Evolutionary conservation across 2,113 vertebrate species (phyloP).

Genomic region (Cyprinodon brontotheroides): DNA sequence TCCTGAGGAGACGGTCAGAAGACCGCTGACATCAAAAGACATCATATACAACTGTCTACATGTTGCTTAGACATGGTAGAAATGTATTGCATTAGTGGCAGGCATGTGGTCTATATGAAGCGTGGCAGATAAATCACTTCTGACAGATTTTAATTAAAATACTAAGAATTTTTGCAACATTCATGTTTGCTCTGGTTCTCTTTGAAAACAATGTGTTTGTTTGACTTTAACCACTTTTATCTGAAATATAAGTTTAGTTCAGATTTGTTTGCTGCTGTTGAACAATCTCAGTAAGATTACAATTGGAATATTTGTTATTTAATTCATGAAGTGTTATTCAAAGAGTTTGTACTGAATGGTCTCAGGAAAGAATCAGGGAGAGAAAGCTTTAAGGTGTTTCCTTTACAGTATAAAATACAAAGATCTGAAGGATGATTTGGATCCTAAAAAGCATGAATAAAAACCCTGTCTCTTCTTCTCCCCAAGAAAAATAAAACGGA

Average conservation of each 20-base stretch:
- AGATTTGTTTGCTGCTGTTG: not conserved
- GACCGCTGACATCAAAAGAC: not conserved
- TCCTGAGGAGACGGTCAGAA: too few species aligned
- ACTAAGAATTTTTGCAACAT: not conserved
- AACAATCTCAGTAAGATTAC: too few species aligned
- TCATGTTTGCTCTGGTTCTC: not conserved
- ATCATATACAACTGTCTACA: not conserved
- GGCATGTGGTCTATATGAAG: not conserved
- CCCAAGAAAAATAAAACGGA: not conserved
- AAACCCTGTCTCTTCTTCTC: too few species aligned
- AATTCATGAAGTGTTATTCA: too few species aligned
- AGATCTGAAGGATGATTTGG: not conserved
- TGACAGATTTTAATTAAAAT: not conserved
- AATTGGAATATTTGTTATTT: too few species aligned
- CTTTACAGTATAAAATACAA: too few species aligned
- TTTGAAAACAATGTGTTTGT: not conserved
- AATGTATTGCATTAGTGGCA: not conserved
- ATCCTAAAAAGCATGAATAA: not conserved
- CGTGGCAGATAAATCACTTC: too few species aligned
- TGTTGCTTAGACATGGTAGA: too few species aligned
- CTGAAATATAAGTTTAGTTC: not conserved
- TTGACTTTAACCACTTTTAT: not conserved
- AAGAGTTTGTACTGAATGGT: too few species aligned
- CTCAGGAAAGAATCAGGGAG: too few species aligned
- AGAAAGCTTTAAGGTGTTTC: too few species aligned